phyloP scores from a whole-genome alignment of 1,140 invertebrate genomes.

The Dendroctonus valens region DNA sequence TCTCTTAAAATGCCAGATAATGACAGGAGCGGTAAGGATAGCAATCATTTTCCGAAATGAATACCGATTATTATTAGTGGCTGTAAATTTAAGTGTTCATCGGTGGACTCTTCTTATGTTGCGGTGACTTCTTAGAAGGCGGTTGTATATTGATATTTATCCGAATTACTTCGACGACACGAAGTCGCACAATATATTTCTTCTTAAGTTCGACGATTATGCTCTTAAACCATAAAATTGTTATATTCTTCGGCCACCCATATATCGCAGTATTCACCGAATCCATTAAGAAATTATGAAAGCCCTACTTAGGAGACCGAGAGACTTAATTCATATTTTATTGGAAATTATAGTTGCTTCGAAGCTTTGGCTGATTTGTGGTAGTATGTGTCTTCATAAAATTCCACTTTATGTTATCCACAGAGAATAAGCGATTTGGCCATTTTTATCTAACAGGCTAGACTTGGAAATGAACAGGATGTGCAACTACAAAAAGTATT shows the following conservation, averaged over 20 bases:
- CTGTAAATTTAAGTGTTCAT: conserved; percentile 33
- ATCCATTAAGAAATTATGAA: conserved; percentile 26
- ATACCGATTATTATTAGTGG: conserved; percentile 31
- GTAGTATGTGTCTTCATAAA: too few species aligned
- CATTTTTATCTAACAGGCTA: too few species aligned
- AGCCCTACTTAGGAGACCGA: too few species aligned
- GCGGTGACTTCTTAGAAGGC: conserved; percentile 24
- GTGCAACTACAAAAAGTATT: too few species aligned
- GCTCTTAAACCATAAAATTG: conserved; percentile 23
- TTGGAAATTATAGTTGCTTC: too few species aligned
- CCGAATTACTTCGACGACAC: conserved; percentile 29
- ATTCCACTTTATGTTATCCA: too few species aligned
- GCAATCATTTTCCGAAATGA: conserved; percentile 20
- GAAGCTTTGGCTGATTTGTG: too few species aligned
- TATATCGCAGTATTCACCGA: conserved; percentile 31
- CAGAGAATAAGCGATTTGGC: too few species aligned
- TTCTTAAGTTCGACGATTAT: conserved; percentile 32
- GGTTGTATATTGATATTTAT: conserved; percentile 22
- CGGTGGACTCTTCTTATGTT: conserved; percentile 9
- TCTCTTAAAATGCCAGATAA: conserved; percentile 24
- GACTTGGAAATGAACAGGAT: too few species aligned
- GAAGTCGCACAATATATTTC: conserved; percentile 32
- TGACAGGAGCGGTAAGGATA: conserved; percentile 21
- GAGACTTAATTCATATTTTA: too few species aligned
- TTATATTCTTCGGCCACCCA: conserved; percentile 28